Base-by-base conservation (phyloP, 2,888 invertebrate genomes). In the Trissolcus brochymenae region DNA sequence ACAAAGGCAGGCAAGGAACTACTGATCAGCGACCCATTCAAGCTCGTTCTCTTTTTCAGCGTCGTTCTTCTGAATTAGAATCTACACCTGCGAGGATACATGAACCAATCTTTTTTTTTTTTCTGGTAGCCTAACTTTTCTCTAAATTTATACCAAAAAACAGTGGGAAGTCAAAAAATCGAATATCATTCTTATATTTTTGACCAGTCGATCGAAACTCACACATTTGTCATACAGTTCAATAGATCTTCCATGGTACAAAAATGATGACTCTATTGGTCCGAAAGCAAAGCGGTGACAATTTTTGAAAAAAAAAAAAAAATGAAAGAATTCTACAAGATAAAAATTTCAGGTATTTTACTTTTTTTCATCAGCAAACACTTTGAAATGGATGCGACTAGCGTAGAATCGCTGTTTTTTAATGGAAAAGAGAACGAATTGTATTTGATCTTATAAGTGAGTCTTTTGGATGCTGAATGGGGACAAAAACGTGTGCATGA, bases 141-240 rank as follows among this genome's bases (percentile, higher is more conserved):
- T 9, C 7, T 51, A 19, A 21, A 21, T n/a, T 17, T 41, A n/a
- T 55, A 40, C 29, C 41, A 25, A 4, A 11, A 51, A 62, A 71
- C 64, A 71, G 56, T 56, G 57, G 46, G 41, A 71, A 56, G 64
- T 65, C 64, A 64, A 49, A 72, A 40, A 56, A 40, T 59, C 53
- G 55, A 60, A 66, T 9, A 35, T 73, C 65, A 73, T 55, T 65
- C 49, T 54, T 60, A 65, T 73, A 73, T 73, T 73, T 73, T 73
- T 73, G 72, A 64, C 16, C 71, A 19, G 53, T 50, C 65, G 65
- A 65, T 60, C 53, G 65, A 73, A 60, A 65, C 56, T 62, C 54
- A 55, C 13, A 7, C 50, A 54, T 46, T 72, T 60, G 60, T 72
- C 55, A 35, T 9, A 11, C 35, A 29, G 6, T 35, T 35, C 35